Evolutionary conservation across 2,888 invertebrate genomes (phyloP), one percentile per base, ranked within the genome.

Genomic region (Xanthorhoe spadicearia): DNA sequence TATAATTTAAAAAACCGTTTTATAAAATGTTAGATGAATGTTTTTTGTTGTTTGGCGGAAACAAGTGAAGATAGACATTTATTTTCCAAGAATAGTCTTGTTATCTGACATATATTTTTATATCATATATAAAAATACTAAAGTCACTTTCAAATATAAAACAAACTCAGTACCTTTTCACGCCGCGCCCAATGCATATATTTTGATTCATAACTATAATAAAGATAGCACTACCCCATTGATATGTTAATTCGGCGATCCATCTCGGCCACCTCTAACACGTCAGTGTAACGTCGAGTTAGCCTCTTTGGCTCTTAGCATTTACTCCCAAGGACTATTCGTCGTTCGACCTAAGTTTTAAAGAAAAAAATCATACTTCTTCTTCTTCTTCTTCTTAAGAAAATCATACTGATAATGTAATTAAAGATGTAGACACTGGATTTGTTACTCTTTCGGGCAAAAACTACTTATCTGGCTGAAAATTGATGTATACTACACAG

Each of bases 231-330:
- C 23, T 15, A 50, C 28, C 51, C 55, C 49, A 67, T 71, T 69
- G 66, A 65, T 63, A 69, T 71, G 71, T 58, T 67, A 69, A 67
- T 64, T 54, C 54, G 19, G 17, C 55, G 49, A 67, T 56, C 60
- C 63, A 67, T 69, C 64, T 65, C 55, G 43, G 55, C 50, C 15
- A 54, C 56, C 50, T 68, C 49, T 67, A 59, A 49, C 53, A 56
- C 48, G 69, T 71, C 58, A 61, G 69, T 62, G 56, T 71, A 64
- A 71, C 54, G 64, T 60, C 59, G 48, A 50, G 61, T 63, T 49
- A 55, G 63, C 64, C 64, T 56, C 54, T 61, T 62, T 28, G 52
- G 19, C 3, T 53, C 49, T 58, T 19, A 50, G 54, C 18, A 17
- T 49, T 51, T 48, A 19, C 18, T 13, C 10, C 32, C 23, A 38